Base-by-base conservation (phyloP, 2,113 vertebrate species). In the Istiophorus platypterus region DNA sequence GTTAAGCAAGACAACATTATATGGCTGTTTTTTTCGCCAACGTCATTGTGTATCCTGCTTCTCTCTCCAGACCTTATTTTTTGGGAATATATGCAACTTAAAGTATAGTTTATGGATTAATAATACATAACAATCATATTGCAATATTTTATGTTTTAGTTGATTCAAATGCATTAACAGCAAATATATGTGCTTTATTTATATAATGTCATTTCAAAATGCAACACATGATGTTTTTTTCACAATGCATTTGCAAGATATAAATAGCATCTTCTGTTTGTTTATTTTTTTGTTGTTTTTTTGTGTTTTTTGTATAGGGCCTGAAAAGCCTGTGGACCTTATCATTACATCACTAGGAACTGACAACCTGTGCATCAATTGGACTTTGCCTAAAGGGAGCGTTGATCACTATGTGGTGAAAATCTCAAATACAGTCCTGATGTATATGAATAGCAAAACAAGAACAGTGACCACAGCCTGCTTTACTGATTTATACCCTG, bases 401-500 rank as follows among this genome's bases (percentile, higher is more conserved):
- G 73, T 24, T 18, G 69, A 74, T 31, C 0, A 20, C 20, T 94
- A 26, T 22, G 2, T 24, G 1, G 81, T 91, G 37, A 57, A 37
- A 0, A 68, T 91, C 56, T 76, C 51, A 14, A 70, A 88, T 37
- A 0, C 1, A 0, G 1, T 26, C 0, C 2, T 61, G 22, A 14
- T 0, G 0, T 31, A 34, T 47, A 5, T 0, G 1, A 22, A 12
- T 0, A 34, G 0, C 29, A 66, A 0, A 0, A 15, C 0, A 39
- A 72, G 81, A 20, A 0, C 0, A 1, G 0, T 0, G 6, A 57
- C 1, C 8, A 20, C 11, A 10, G 54, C 52, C 31, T 0, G 0
- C n/a, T 75, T 93, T 2, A 22, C 24, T 17, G 12, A 1, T 71
- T 82, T 93, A 79, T 0, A 8, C 1, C 88, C 93, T 10, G 93